Evolutionary conservation across 1,140 invertebrate species (phyloP).

Genomic region (Caenorhabditis inopinata): DNA sequence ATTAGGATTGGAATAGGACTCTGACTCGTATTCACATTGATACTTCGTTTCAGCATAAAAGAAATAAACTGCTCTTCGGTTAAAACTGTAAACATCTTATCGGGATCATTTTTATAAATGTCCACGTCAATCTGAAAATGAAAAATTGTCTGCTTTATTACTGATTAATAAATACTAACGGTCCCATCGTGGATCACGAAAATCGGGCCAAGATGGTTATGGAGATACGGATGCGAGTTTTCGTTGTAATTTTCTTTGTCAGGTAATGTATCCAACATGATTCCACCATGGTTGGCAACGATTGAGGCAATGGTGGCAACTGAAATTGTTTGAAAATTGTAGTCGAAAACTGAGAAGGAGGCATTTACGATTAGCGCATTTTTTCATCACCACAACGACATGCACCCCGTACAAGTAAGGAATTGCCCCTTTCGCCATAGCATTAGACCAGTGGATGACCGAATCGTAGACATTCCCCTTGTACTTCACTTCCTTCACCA

Average conservation of each 20-base stretch:
- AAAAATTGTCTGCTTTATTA: background rate
- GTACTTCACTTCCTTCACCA: background rate
- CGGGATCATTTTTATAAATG: background rate
- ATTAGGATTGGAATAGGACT: background rate
- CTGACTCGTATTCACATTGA: background rate
- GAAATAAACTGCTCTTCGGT: background rate
- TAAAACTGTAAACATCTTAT: background rate
- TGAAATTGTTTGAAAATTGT: background rate
- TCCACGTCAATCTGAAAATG: background rate
- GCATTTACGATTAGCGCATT: background rate
- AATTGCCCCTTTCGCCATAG: constrained; percentile 1
- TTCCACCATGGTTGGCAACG: background rate
- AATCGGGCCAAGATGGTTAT: background rate
- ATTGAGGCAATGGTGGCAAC: background rate
- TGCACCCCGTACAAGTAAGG: constrained; percentile 8
- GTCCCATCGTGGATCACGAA: background rate
- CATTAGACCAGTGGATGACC: constrained; percentile 6
- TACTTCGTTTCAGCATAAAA: background rate
- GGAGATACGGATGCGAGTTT: background rate
- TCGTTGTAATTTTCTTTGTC: background rate
- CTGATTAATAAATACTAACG: background rate
- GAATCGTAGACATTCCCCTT: background rate
- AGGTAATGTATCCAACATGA: background rate
- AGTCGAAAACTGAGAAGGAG: background rate
- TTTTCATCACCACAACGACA: background rate